A percentile compares a stretch with the other conserved stretches of the same genome.
phyloP scores from a whole-genome alignment of 2,888 invertebrate species.

The Dastarcus helophoroides region DNA sequence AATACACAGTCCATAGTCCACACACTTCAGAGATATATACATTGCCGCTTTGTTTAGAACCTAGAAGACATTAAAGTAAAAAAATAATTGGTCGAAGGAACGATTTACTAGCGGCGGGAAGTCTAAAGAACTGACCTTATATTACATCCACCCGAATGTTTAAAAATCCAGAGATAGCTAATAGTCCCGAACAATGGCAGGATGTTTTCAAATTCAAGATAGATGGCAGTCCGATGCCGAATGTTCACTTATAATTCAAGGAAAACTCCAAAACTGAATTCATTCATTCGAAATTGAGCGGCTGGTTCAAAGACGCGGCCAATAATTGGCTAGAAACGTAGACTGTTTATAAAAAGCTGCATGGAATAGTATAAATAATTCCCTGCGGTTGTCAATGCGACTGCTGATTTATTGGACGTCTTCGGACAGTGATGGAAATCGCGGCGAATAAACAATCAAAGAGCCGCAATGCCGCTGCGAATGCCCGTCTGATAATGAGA shows the following conservation, averaged over 20 bases:
- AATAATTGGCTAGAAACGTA: conserved; percentile 32
- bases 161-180: no score
- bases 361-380: conserved; percentile 33
- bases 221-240: no score
- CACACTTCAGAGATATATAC: no score
- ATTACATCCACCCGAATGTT: no score
- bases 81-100: no score
- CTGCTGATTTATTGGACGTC: conserved; percentile 34
- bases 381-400: conserved; percentile 26
- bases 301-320: conserved; percentile 16
- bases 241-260: conserved; percentile 1
- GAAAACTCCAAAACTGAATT: neutral
- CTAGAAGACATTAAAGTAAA: no score
- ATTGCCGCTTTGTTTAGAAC: no score
- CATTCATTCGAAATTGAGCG: conserved; percentile 1
- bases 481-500: neutral
- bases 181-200: no score
- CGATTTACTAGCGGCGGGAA: no score
- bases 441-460: conserved; percentile 36
- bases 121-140: no score
- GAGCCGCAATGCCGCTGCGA: conserved; percentile 23
- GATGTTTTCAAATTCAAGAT: no score
- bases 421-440: conserved; percentile 37
- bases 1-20: no score
- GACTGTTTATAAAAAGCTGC: conserved; percentile 21